Evolutionary conservation across 2,113 vertebrate genomes (phyloP).

Genomic region (Dinomys branickii): DNA sequence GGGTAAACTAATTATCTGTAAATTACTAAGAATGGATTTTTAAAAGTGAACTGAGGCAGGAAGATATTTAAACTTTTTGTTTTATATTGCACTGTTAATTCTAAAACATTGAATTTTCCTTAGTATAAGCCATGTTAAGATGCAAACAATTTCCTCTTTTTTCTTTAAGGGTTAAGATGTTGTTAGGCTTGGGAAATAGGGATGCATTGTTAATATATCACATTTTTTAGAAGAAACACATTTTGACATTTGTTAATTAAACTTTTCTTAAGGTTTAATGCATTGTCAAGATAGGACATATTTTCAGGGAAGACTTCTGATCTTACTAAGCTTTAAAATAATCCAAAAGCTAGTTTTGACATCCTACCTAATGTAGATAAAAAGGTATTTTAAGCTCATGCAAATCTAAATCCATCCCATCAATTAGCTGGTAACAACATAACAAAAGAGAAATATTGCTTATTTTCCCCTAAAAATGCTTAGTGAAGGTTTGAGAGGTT

Average conservation of each 20-base stretch:
- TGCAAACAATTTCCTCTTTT: not conserved
- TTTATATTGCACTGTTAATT: not conserved
- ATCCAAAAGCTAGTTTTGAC: slow-evolving; percentile 80
- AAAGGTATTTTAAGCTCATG: slow-evolving; percentile 75
- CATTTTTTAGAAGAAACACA: slow-evolving; percentile 84
- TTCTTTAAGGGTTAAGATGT: slow-evolving; percentile 63
- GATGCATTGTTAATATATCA: slow-evolving; percentile 71
- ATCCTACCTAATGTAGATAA: slow-evolving; percentile 78
- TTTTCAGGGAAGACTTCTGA: slow-evolving; percentile 80
- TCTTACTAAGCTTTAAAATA: slow-evolving; percentile 77
- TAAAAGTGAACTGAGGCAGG: not conserved
- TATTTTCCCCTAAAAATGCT: slow-evolving; percentile 80
- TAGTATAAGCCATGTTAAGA: not conserved
- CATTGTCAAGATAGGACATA: slow-evolving; percentile 74
- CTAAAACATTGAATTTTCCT: slow-evolving; percentile 13
- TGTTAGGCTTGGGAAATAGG: slow-evolving; percentile 55
- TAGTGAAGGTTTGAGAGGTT: slow-evolving; percentile 81
- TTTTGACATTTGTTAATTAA: slow-evolving; percentile 86
- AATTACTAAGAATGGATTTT: not conserved
- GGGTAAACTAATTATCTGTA: not conserved
- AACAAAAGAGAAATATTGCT: slow-evolving; percentile 72
- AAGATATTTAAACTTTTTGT: not conserved
- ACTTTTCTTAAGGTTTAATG: slow-evolving; percentile 79
- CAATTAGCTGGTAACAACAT: slow-evolving; percentile 82
- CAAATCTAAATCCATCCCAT: slow-evolving; percentile 76